phyloP scores from a whole-genome alignment of 2,888 invertebrate genomes.

The Platynereis dumerilii region DNA sequence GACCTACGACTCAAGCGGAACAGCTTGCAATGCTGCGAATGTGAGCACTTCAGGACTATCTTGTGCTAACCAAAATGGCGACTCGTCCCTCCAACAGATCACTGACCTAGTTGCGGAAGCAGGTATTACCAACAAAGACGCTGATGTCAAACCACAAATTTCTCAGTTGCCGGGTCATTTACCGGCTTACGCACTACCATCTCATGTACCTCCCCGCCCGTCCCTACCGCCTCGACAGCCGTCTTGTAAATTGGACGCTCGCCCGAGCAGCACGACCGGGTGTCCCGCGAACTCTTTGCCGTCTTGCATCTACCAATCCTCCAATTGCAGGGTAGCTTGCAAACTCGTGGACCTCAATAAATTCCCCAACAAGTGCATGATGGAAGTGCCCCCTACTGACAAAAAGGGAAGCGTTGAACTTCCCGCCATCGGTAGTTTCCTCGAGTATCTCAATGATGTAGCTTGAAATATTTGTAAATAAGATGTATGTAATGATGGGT shows the following conservation, averaged over 20 bases:
- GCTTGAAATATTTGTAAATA: constrained; percentile 21
- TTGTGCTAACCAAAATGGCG: too few species aligned
- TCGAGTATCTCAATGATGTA: constrained; percentile 44
- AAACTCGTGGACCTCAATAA: too few species aligned
- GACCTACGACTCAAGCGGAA: neutral
- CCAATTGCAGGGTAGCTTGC: neutral
- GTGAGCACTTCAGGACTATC: neutral
- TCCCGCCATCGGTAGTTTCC: constrained; percentile 45
- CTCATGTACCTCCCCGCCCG: neutral
- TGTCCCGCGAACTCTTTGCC: neutral
- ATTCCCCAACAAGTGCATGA: constrained; percentile 2
- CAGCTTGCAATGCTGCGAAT: neutral
- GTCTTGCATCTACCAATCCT: neutral
- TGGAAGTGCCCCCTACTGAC: constrained; percentile 18
- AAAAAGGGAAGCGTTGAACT: constrained; percentile 33
- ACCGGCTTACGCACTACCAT: neutral
- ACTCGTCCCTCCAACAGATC: too few species aligned
- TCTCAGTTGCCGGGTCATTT: neutral
- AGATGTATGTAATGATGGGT: too few species aligned
- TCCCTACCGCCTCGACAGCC: too few species aligned
- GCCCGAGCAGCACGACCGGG: neutral
- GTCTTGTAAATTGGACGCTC: neutral
- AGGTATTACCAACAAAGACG: neutral
- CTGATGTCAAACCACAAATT: neutral
- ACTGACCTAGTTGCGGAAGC: neutral